Evolutionary conservation across 2,797 vertebrate species (phyloP), one percentile per base, ranked within the genome.

Genomic region (Lepidocolaptes lacrymiger): DNA sequence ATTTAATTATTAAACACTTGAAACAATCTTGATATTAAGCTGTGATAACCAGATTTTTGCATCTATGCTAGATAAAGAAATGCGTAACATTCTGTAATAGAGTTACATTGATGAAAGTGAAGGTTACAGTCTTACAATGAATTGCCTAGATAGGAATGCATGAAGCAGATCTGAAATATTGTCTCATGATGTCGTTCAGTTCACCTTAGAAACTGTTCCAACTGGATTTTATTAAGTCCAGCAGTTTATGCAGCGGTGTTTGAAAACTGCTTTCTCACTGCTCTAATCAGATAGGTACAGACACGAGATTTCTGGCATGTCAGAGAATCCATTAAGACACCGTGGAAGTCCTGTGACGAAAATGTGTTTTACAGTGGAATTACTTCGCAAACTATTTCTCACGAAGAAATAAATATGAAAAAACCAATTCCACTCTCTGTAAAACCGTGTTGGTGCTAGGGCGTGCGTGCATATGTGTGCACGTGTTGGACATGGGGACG

Each of bases 1-100:
- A 98, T 98, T 98, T 97, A 98, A 98, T 98, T 97, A 97, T 97
- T 97, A 97, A 96, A 97, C 94, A 97, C 86, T 97, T 89, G 93
- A 97, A 97, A 98, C 96, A 93, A 88, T 97, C 93, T 97, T 96
- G 97, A 97, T 97, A 97, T 95, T 97, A 97, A 97, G 95, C 96
- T 96, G 94, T 80, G 81, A 96, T 95, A 97, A 97, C 94, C 97
- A 96, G 91, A 92, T 93, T 97, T 97, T 96, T 97, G 97, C 97
- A 96, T 96, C 96, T 97, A 97, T 93, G 96, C 96, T 97, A 98
- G 96, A 97, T 97, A 96, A 97, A 96, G 96, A 97, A 96, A 97
- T 96, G 95, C 34, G 18, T 96, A 97, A 97, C 96, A 95, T 97
- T 98, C 95, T 97, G 91, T 95, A 96, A 96, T 92, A 81, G 84